Percentiles rank a stretch among this genome's conserved stretches.
These are phyloP conservation scores for Neolamprologus sp. DNA, from an alignment of 2,113 vertebrate species.

Conservation along the genomic window DNA sequence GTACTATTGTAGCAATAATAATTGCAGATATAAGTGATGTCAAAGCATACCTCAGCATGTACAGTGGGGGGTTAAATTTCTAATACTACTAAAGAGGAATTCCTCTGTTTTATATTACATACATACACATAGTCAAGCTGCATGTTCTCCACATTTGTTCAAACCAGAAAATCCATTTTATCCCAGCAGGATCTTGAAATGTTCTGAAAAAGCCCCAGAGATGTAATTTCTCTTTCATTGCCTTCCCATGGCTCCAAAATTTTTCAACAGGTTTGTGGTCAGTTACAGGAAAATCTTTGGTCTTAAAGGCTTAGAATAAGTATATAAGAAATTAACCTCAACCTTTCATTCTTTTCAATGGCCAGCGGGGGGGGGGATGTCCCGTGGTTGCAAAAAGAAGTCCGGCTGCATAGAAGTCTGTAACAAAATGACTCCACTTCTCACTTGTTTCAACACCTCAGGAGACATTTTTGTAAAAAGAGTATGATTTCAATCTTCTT, in stretches of 20 bases:
- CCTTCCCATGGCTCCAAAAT: not conserved
- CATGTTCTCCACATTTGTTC: not conserved
- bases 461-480: not conserved
- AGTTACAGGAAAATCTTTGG: not conserved
- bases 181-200: not conserved
- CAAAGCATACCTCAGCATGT: not conserved
- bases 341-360: not conserved
- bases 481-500: not conserved
- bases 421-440: not conserved
- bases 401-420: not conserved
- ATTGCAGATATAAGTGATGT: not conserved
- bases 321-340: not conserved
- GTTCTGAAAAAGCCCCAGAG: not conserved
- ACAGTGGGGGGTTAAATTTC: not conserved
- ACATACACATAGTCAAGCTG: not conserved
- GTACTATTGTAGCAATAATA: not conserved
- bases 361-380: accelerated
- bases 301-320: not conserved
- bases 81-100: not conserved
- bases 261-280: not conserved
- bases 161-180: not conserved
- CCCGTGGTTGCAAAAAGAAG: not conserved
- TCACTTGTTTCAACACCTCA: not conserved
- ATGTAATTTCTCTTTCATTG: not conserved
- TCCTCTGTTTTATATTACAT: not conserved